Conservation (phyloP, 2,797 vertebrate genomes). For the Acanthurus lineatus region DNA sequence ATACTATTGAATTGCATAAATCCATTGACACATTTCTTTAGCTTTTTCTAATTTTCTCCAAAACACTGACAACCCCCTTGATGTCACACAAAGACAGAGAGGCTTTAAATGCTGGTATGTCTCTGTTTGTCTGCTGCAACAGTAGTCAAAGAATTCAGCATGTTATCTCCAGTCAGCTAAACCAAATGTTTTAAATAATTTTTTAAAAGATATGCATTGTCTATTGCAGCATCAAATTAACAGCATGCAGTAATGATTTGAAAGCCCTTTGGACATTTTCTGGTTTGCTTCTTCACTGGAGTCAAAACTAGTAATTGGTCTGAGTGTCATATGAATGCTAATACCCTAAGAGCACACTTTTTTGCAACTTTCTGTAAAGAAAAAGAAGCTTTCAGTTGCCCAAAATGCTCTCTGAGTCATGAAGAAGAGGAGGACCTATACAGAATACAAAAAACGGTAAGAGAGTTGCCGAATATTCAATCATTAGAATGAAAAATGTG, state of each 20-base stretch:
- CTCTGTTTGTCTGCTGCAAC: neutral
- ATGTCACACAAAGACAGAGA: neutral
- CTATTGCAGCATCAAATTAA: neutral
- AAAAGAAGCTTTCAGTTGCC: neutral
- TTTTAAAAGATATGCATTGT: neutral
- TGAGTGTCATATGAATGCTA: constrained; percentile 3
- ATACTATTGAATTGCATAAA: neutral
- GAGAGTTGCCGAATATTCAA: neutral
- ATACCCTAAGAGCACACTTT: neutral
- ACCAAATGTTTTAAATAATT: neutral
- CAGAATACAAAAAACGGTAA: constrained; percentile 10
- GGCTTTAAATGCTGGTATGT: neutral
- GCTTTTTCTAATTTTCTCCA: neutral
- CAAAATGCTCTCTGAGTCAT: neutral
- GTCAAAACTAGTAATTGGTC: neutral
- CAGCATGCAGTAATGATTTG: neutral
- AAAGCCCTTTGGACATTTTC: neutral
- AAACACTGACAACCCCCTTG: neutral
- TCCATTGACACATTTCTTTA: neutral
- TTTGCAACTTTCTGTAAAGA: neutral
- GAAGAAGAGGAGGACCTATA: neutral
- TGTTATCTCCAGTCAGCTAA: constrained; percentile 8
- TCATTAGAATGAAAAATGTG: neutral
- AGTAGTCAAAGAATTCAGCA: constrained; percentile 2
- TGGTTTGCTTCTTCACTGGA: neutral